Conservation (phyloP, 2,888 invertebrate genomes). For the Adelphocoris suturalis region DNA sequence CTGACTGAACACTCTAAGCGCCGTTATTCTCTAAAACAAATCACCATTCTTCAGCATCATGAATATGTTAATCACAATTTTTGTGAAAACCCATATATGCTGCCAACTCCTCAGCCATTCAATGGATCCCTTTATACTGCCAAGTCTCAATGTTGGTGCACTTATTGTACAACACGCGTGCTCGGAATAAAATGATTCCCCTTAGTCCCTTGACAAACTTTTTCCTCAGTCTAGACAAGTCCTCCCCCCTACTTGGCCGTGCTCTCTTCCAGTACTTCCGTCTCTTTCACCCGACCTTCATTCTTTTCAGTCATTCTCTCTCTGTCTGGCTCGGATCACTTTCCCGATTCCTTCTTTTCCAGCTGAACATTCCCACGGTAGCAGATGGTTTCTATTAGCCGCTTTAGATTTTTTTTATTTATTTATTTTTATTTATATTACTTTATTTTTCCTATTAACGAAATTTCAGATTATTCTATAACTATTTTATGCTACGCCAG, state of each 20-base stretch:
- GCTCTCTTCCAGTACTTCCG: neutral
- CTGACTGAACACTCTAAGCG: too few species aligned
- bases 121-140: too few species aligned
- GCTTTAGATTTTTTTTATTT: too few species aligned
- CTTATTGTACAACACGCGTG: neutral
- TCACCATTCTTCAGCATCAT: too few species aligned
- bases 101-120: too few species aligned
- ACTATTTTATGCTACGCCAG: too few species aligned
- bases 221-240: conserved; percentile 21
- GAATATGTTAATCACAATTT: too few species aligned
- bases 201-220: neutral
- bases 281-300: neutral
- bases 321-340: neutral
- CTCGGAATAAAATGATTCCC: conserved; percentile 28
- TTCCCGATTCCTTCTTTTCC: neutral
- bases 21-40: too few species aligned
- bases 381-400: neutral
- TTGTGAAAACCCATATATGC: too few species aligned
- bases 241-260: neutral
- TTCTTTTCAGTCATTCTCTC: neutral
- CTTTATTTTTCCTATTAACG: too few species aligned
- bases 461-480: too few species aligned
- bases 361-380: neutral
- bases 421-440: too few species aligned
- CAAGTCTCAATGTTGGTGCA: neutral